Conservation (phyloP, 2,797 vertebrate genomes). For the Macrochelys suwanniensis region DNA sequence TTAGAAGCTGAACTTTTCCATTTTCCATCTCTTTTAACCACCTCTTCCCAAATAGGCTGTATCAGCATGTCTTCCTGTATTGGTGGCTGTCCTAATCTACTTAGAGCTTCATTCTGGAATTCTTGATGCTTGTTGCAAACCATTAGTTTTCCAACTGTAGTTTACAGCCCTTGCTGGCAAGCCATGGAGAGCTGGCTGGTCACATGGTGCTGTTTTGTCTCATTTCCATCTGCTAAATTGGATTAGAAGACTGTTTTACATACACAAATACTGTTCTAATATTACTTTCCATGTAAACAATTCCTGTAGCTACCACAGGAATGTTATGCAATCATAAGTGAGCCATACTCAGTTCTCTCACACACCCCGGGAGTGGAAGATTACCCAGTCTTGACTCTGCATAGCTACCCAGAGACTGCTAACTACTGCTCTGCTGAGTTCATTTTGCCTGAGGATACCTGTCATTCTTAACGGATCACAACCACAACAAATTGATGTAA, state of each 20-base stretch:
- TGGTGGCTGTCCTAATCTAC: not conserved
- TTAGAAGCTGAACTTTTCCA: not conserved
- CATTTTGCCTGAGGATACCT: not conserved
- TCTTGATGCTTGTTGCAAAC: not conserved
- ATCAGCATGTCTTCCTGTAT: too few species aligned
- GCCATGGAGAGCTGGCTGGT: not conserved
- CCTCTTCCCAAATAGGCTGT: not conserved
- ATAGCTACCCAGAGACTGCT: not conserved
- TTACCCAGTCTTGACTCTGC: not conserved
- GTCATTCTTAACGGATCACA: not conserved
- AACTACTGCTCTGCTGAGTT: not conserved
- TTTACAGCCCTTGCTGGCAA: not conserved
- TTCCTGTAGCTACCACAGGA: not conserved
- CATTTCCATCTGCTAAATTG: accelerated
- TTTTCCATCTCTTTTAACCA: not conserved
- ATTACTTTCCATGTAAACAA: not conserved
- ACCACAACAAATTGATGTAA: not conserved
- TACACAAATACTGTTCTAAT: not conserved
- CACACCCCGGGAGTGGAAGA: not conserved
- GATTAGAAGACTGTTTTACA: not conserved
- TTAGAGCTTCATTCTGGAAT: not conserved
- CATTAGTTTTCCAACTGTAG: not conserved
- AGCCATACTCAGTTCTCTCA: not conserved
- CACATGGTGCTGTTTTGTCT: not conserved
- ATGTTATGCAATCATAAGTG: accelerated